Conservation (phyloP, 2,888 invertebrate genomes). For the Phragmatobia fuliginosa region DNA sequence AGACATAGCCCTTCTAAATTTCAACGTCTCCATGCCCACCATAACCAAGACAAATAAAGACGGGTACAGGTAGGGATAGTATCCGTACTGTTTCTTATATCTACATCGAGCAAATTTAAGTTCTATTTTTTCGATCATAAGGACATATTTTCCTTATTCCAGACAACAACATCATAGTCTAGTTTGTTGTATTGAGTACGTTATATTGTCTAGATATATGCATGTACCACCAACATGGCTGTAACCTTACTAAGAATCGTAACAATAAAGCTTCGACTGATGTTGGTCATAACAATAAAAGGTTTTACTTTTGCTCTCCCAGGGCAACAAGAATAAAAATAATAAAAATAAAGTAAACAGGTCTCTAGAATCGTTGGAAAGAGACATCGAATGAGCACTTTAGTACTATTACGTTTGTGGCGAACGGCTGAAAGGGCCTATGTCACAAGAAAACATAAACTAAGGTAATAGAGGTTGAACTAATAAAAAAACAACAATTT, state of each 20-base stretch:
- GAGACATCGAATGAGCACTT: slow-evolving; percentile 44
- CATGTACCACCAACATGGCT: background rate
- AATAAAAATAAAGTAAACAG: slow-evolving; percentile 51
- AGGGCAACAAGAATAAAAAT: slow-evolving; percentile 43
- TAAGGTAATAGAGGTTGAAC: slow-evolving; percentile 12
- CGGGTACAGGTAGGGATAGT: too few species aligned
- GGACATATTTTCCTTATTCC: too few species aligned
- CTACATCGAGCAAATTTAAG: too few species aligned
- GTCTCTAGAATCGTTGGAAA: slow-evolving; percentile 37
- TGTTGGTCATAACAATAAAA: slow-evolving; percentile 47
- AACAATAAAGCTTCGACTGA: slow-evolving; percentile 45
- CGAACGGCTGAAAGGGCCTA: slow-evolving; percentile 31
- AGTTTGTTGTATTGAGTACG: too few species aligned
- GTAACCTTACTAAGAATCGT: slow-evolving; percentile 2
- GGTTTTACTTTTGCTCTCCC: slow-evolving; percentile 45
- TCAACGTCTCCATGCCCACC: too few species aligned
- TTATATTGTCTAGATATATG: background rate
- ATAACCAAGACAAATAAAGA: too few species aligned
- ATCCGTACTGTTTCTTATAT: too few species aligned
- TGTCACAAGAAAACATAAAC: slow-evolving; percentile 18
- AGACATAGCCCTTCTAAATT: too few species aligned
- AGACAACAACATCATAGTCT: too few species aligned
- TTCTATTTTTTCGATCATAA: too few species aligned
- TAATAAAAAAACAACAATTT: slow-evolving; percentile 9
- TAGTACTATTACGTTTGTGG: slow-evolving; percentile 24